Evolutionary conservation across 2,797 vertebrate species (phyloP).

Genomic region (Myotis pilosus): DNA sequence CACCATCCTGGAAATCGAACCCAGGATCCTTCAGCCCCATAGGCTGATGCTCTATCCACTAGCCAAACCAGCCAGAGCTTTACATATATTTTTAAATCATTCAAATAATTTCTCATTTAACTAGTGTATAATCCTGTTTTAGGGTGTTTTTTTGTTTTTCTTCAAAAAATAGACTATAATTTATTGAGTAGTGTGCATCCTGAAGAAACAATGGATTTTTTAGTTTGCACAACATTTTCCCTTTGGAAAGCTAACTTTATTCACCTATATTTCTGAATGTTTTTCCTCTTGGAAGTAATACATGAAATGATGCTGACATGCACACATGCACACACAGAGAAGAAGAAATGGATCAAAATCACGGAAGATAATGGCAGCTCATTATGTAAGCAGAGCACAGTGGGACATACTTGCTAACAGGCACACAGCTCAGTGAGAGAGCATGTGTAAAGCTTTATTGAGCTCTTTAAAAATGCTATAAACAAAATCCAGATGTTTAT

Average conservation of each 20-base stretch:
- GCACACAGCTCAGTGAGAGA: constrained; percentile 35
- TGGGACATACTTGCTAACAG: not conserved
- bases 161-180: not conserved
- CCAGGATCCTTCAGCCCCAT: too few species aligned
- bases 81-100: not conserved
- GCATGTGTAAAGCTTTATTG: not conserved
- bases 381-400: not conserved
- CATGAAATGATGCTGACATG: not conserved
- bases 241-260: not conserved
- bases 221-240: not conserved
- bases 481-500: not conserved
- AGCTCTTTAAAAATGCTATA: not conserved
- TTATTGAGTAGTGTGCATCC: not conserved
- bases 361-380: not conserved
- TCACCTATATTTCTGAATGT: not conserved
- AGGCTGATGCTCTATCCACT: too few species aligned
- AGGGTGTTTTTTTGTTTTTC: too few species aligned
- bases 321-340: not conserved
- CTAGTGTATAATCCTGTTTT: not conserved
- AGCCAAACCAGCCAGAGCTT: not conserved
- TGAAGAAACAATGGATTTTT: constrained; percentile 20
- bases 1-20: too few species aligned
- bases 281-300: not conserved
- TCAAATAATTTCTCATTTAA: not conserved
- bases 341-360: constrained; percentile 35